phyloP scores from a whole-genome alignment of 2,888 invertebrate genomes.

The Spialia ferax region DNA sequence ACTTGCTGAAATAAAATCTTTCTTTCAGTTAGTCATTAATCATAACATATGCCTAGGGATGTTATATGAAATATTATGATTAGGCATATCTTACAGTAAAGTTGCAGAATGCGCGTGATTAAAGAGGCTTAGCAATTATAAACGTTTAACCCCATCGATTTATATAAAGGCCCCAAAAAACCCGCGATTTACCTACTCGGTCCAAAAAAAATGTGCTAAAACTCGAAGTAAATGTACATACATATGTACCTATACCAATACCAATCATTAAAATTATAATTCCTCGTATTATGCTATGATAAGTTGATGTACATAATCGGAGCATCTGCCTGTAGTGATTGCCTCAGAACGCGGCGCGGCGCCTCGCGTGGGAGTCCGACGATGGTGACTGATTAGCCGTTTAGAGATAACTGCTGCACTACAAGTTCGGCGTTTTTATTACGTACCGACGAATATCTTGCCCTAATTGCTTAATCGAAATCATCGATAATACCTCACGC shows the following conservation, averaged over 20 bases:
- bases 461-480: constrained; percentile 30
- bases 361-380: constrained; percentile 67
- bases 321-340: constrained; percentile 49
- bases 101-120: too few relatives aligned
- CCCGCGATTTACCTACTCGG: neutral
- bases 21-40: too few relatives aligned
- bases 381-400: constrained; percentile 83
- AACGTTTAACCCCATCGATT: neutral
- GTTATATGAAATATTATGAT: too few relatives aligned
- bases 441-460: constrained; percentile 55
- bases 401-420: constrained; percentile 77
- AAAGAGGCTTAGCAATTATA: neutral
- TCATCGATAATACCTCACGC: constrained; percentile 11
- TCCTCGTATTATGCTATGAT: constrained; percentile 8
- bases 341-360: constrained; percentile 63
- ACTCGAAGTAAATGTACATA: neutral
- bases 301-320: constrained; percentile 29
- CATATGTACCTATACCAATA: too few relatives aligned
- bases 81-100: too few relatives aligned
- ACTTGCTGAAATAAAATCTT: too few relatives aligned
- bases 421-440: constrained; percentile 54
- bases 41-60: too few relatives aligned
- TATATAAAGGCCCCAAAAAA: neutral
- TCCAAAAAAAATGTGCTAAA: neutral
- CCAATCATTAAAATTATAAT: neutral